Evolutionary conservation across 2,113 vertebrate genomes (phyloP).

Genomic region (Rhinopomastus cyanomelas): DNA sequence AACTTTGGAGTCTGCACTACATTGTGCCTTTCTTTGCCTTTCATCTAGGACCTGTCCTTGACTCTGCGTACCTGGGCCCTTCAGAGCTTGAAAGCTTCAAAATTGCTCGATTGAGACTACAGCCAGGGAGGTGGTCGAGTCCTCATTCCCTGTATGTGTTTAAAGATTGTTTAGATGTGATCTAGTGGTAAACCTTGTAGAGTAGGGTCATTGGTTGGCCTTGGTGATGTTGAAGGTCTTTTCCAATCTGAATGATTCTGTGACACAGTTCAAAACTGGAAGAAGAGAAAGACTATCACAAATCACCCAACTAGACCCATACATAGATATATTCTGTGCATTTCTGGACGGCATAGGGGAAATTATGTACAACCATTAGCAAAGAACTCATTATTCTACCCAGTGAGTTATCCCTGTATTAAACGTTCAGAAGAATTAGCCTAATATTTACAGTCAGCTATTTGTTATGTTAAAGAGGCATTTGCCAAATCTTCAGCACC

Average conservation of each 20-base stretch:
- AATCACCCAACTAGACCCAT: not conserved
- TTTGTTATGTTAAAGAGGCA: conserved; percentile 59
- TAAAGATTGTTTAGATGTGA: too few relatives aligned
- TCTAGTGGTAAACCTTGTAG: too few relatives aligned
- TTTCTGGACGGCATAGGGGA: not conserved
- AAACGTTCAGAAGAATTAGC: conserved; percentile 49
- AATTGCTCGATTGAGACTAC: not conserved
- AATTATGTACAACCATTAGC: conserved; percentile 19
- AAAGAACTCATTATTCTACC: conserved; percentile 60
- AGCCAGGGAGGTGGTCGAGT: too few relatives aligned
- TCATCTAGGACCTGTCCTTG: not conserved
- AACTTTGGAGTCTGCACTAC: not conserved
- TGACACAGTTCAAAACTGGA: not conserved
- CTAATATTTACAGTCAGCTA: conserved; percentile 64
- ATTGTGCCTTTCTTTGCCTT: not conserved
- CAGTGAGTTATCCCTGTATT: conserved; percentile 63
- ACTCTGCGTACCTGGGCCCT: not conserved
- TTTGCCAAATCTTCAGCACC: conserved; percentile 66
- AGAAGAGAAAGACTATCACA: not conserved
- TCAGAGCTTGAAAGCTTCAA: not conserved
- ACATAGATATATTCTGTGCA: not conserved
- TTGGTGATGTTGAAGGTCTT: too few relatives aligned
- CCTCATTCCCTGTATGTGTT: too few relatives aligned
- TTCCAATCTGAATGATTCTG: too few relatives aligned
- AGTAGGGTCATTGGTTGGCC: too few relatives aligned